phyloP scores from a whole-genome alignment of 2,113 vertebrate genomes.

The Amphiprion percula region DNA sequence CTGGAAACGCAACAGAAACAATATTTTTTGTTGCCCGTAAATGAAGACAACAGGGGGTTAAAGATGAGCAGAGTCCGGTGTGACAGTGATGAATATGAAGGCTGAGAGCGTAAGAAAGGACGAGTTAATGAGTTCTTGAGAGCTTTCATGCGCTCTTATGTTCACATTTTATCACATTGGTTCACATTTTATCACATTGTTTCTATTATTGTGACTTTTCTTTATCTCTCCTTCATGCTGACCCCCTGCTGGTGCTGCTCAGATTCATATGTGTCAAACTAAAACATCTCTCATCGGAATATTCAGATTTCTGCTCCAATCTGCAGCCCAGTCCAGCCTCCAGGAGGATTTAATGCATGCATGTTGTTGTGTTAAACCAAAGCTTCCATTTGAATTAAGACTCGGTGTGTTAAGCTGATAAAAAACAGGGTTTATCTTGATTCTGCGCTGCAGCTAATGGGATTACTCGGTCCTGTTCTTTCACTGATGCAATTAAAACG shows the following conservation, averaged over 20 bases:
- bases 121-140: slow-evolving; percentile 3
- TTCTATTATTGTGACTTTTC: slow-evolving; percentile 16
- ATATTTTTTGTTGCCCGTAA: too few species aligned
- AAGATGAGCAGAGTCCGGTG: not conserved
- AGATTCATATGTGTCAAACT: not conserved
- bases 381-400: slow-evolving; percentile 8
- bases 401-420: slow-evolving; percentile 49
- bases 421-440: slow-evolving; percentile 57
- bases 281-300: not conserved
- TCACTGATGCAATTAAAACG: slow-evolving; percentile 80
- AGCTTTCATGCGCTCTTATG: not conserved
- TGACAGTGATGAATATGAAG: not conserved
- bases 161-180: slow-evolving; percentile 9
- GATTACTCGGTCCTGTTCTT: slow-evolving; percentile 69
- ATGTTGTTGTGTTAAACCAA: not conserved
- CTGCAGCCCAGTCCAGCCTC: not conserved
- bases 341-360: not conserved
- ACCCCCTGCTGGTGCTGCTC: not conserved
- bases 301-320: not conserved
- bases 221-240: not conserved
- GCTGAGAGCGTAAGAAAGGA: not conserved
- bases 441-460: slow-evolving; percentile 68
- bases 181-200: slow-evolving; percentile 10
- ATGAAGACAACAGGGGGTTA: too few species aligned
- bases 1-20: too few species aligned